Evolutionary conservation across 2,888 invertebrate genomes (phyloP).

Genomic region (Dryomyza anilis): DNA sequence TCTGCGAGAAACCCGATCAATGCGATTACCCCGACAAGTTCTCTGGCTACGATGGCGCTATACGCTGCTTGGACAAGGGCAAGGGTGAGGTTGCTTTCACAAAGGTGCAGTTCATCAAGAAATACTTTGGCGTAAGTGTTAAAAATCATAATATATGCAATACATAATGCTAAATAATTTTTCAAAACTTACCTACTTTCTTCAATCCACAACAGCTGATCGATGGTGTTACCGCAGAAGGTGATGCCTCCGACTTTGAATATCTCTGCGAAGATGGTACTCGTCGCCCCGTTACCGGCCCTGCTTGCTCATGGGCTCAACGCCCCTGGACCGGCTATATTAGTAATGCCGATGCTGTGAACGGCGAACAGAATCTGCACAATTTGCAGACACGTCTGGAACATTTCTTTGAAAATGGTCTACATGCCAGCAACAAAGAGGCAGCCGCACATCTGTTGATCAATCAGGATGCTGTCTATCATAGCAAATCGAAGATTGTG

Average conservation of each 20-base stretch:
- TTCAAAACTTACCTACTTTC: neutral
- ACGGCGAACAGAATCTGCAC: slow-evolving; percentile 48
- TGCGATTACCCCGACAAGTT: slow-evolving; percentile 84
- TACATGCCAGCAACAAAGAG: slow-evolving; percentile 52
- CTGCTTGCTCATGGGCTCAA: slow-evolving; percentile 81
- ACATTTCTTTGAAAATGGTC: slow-evolving; percentile 56
- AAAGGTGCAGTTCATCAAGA: slow-evolving; percentile 78
- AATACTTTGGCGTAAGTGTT: slow-evolving; percentile 73
- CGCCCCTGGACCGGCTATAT: slow-evolving; percentile 84
- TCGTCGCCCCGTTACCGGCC: slow-evolving; percentile 69
- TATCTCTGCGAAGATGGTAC: slow-evolving; percentile 82
- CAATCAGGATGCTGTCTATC: slow-evolving; percentile 64
- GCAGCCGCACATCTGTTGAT: slow-evolving; percentile 65
- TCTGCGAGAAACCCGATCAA: slow-evolving; percentile 76
- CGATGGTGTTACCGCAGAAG: slow-evolving; percentile 67
- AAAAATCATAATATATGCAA: neutral
- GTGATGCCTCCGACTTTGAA: slow-evolving; percentile 72
- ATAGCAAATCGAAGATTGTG: slow-evolving; percentile 62
- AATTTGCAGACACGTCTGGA: slow-evolving; percentile 56
- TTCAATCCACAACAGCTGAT: slow-evolving; percentile 65
- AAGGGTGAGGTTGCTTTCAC: slow-evolving; percentile 87
- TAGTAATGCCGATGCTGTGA: slow-evolving; percentile 67
- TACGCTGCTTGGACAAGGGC: slow-evolving; percentile 79
- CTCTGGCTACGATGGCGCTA: slow-evolving; percentile 86
- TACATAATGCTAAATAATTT: neutral